Evolutionary conservation across 2,797 vertebrate genomes (phyloP).

Genomic region (Bradypodion ventrale): DNA sequence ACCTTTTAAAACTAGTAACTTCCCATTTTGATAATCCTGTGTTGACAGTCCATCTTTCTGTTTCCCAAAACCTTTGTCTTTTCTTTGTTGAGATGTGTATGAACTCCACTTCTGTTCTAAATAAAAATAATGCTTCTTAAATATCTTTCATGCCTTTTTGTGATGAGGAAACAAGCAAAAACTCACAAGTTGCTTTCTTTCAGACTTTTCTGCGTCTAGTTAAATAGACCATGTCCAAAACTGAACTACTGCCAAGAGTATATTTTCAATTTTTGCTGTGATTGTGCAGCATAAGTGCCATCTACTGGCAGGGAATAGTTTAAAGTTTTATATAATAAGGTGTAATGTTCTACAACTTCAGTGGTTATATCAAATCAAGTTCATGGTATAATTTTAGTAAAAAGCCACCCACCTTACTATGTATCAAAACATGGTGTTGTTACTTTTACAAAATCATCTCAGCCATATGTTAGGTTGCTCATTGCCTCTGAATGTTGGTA

Average conservation of each 20-base stretch:
- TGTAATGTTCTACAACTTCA: background rate
- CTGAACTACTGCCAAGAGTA: background rate
- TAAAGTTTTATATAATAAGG: background rate
- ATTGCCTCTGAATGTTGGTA: background rate
- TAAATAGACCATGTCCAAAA: background rate
- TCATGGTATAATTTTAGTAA: background rate
- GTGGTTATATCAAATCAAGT: background rate
- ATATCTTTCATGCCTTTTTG: background rate
- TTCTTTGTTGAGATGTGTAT: background rate
- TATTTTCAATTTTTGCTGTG: background rate
- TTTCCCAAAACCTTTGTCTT: background rate
- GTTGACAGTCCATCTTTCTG: background rate
- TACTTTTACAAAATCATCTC: background rate
- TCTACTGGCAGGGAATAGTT: conserved; percentile 28
- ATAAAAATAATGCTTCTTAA: background rate
- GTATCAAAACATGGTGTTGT: background rate
- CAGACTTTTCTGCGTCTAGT: background rate
- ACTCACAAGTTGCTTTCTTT: background rate
- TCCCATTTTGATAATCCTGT: background rate
- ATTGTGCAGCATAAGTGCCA: conserved; percentile 21
- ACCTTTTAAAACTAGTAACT: no score
- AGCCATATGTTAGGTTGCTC: background rate
- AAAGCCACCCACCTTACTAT: background rate
- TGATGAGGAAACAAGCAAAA: background rate
- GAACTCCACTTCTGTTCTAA: background rate